Evolutionary conservation across 2,797 vertebrate genomes (phyloP).

Genomic region (Falco columbarius): DNA sequence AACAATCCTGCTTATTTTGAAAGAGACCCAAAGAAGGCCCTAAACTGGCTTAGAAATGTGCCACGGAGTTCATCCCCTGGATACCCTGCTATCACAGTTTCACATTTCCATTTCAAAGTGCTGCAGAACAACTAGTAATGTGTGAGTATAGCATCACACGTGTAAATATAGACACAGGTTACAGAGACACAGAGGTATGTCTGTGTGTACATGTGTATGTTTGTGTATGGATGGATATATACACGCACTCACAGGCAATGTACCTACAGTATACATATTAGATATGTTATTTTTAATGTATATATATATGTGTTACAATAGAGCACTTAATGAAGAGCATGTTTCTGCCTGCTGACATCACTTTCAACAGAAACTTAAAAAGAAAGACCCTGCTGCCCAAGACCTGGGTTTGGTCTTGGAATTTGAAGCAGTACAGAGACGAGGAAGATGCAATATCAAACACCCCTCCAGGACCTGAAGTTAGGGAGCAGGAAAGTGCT

Average conservation of each 20-base stretch:
- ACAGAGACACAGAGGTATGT: background rate
- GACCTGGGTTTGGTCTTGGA: background rate
- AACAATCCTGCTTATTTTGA: background rate
- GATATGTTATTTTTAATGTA: background rate
- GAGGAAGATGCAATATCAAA: background rate
- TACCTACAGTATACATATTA: background rate
- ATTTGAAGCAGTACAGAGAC: background rate
- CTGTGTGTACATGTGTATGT: background rate
- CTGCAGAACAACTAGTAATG: background rate
- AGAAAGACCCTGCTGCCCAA: background rate
- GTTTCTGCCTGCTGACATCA: background rate
- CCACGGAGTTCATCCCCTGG: background rate
- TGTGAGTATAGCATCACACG: accelerated
- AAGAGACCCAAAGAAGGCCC: background rate
- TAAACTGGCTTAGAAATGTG: background rate
- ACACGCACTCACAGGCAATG: background rate
- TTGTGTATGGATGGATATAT: background rate
- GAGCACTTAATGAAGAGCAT: background rate
- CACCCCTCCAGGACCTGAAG: background rate
- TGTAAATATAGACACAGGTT: background rate
- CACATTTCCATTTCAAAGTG: background rate
- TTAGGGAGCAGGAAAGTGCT: background rate
- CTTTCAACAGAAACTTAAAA: background rate
- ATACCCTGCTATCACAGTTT: background rate
- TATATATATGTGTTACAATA: background rate